Evolutionary conservation across 2,797 vertebrate species (phyloP).

Genomic region (Fistularia commersonii): DNA sequence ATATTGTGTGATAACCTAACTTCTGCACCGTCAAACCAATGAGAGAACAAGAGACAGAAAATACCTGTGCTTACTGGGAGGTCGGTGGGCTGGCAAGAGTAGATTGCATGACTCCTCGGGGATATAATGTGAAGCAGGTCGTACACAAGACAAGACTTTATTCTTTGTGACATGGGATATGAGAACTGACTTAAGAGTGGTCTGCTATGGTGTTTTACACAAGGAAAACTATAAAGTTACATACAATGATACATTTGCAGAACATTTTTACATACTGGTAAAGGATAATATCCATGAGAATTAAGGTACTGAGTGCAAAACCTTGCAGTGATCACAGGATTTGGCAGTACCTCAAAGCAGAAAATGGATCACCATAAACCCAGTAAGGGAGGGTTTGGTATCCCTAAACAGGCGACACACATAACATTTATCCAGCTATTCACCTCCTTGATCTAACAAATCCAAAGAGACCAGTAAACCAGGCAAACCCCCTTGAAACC

Average conservation of each 20-base stretch:
- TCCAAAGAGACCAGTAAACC: conserved; percentile 24
- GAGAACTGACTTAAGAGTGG: conserved; percentile 34
- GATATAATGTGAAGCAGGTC: conserved; percentile 65
- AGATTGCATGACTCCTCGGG: conserved; percentile 72
- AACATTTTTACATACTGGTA: conserved; percentile 19
- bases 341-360: conserved; percentile 72
- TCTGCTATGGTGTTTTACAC: conserved; percentile 11
- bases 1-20: conserved; percentile 49
- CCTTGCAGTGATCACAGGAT: conserved; percentile 33
- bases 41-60: conserved; percentile 49
- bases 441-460: conserved; percentile 49
- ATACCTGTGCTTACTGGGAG: conserved; percentile 51
- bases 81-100: conserved; percentile 60
- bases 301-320: conserved; percentile 13
- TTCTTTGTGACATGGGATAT: conserved; percentile 68
- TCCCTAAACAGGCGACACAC: conserved; percentile 46
- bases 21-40: conserved; percentile 48
- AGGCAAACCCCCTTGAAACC: conserved; percentile 42
- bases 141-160: conserved; percentile 60
- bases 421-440: conserved; percentile 43
- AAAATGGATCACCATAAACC: conserved; percentile 44
- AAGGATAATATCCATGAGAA: conserved; percentile 31
- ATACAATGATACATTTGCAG: conserved; percentile 14
- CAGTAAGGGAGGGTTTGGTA: conserved; percentile 49
- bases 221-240: conserved; percentile 25